Percentiles rank a stretch among this genome's conserved stretches.
Evolutionary conservation across 1,140 invertebrate genomes (phyloP).

Genomic region (Luehdorfia chinensis): DNA sequence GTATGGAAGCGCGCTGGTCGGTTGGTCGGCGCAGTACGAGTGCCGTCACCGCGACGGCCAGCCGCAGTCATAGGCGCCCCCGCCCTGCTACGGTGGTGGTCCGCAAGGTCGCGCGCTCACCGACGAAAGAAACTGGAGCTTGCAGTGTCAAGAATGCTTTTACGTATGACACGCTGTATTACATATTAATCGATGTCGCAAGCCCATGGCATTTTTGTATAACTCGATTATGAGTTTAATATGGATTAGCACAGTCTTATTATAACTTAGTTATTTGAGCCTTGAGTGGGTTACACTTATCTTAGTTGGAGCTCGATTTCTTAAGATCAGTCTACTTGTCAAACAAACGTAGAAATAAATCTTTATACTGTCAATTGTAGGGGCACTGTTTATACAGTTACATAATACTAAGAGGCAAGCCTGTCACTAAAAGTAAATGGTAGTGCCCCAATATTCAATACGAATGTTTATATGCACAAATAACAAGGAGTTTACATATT

Average conservation of each 20-base stretch:
- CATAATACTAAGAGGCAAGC: too few relatives aligned
- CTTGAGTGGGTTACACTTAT: conserved; percentile 2
- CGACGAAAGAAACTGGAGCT: conserved; percentile 33
- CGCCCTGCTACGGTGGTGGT: conserved; percentile 46
- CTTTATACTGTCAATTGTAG: conserved; percentile 3
- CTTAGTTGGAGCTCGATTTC: neutral
- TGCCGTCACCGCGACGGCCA: conserved; percentile 38
- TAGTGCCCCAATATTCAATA: neutral
- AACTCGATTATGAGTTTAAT: conserved; percentile 18
- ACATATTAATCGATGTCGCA: conserved; percentile 24
- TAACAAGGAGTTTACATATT: neutral
- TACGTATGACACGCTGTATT: conserved; percentile 32
- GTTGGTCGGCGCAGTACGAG: conserved; percentile 53
- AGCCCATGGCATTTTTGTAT: conserved; percentile 28
- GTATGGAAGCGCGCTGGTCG: conserved; percentile 56
- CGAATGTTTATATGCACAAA: neutral
- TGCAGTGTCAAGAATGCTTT: conserved; percentile 43
- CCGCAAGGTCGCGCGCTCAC: conserved; percentile 57
- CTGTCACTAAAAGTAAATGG: too few relatives aligned
- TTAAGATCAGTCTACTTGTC: conserved; percentile 1
- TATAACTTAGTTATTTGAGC: neutral
- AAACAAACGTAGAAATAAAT: neutral
- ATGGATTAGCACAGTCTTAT: conserved; percentile 18
- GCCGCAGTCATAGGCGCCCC: conserved; percentile 58
- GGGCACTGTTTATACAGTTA: conserved; percentile 5